Evolutionary conservation across 1,140 invertebrate species (phyloP).

Genomic region (Meteorus sp.): DNA sequence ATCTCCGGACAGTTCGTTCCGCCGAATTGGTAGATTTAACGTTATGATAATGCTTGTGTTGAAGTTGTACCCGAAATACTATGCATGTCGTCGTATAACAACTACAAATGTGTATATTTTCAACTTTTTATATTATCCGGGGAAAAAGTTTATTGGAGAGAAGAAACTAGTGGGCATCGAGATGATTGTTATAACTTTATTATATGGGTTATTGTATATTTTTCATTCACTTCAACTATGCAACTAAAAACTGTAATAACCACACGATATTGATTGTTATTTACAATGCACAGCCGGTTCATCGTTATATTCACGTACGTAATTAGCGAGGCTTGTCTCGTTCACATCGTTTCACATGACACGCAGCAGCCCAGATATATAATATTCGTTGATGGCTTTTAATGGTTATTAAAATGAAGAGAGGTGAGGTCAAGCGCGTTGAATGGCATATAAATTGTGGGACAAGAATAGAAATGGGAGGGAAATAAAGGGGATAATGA

Average conservation of each 20-base stretch:
- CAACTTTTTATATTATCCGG: no score
- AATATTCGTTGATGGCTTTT: slow-evolving; percentile 10
- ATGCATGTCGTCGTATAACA: neutral
- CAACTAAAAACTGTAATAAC: neutral
- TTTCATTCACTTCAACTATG: neutral
- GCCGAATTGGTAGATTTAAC: neutral
- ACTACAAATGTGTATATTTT: neutral
- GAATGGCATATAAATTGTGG: slow-evolving; percentile 1
- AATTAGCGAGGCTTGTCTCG: slow-evolving; percentile 8
- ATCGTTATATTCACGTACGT: neutral
- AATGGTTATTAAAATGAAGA: slow-evolving; percentile 18
- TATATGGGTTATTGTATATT: neutral
- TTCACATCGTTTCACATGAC: slow-evolving; percentile 1
- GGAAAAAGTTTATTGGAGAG: no score
- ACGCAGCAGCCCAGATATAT: no score
- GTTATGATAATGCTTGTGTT: slow-evolving; percentile 4
- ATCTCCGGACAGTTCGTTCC: slow-evolving; percentile 6
- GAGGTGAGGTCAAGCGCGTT: slow-evolving; percentile 1
- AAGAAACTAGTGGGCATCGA: no score
- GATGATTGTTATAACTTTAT: no score
- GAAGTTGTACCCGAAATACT: neutral
- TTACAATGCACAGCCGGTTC: neutral
- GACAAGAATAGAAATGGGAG: neutral
- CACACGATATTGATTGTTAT: slow-evolving; percentile 3
- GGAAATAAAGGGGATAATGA: neutral